These are phyloP conservation scores for Andrena hattorfiana DNA, from an alignment of 2,888 invertebrate genomes.

Conservation along the genomic window DNA sequence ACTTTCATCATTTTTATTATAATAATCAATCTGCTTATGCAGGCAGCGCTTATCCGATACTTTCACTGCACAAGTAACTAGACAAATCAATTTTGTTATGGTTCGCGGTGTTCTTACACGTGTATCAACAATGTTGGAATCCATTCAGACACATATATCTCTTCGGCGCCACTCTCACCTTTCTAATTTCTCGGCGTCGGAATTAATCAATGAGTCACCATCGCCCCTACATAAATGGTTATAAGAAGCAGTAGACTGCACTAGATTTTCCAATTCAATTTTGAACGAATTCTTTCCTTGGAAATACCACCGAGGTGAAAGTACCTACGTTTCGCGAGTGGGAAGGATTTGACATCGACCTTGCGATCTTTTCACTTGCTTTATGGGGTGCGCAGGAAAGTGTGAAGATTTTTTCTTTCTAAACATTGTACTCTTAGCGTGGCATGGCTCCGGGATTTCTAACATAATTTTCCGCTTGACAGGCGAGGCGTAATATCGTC, in stretches of 20 bases:
- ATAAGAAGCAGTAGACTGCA: too few relatives aligned
- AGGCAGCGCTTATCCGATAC: neutral
- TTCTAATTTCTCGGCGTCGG: slow-evolving; percentile 2
- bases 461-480: slow-evolving; percentile 27
- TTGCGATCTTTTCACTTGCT: slow-evolving; percentile 66
- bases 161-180: slow-evolving; percentile 8
- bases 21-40: neutral
- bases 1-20: neutral
- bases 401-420: slow-evolving; percentile 57
- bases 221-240: neutral
- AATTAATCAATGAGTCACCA: neutral
- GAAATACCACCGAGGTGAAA: slow-evolving; percentile 29
- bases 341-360: slow-evolving; percentile 35
- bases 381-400: slow-evolving; percentile 68
- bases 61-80: slow-evolving; percentile 13
- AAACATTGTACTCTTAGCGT: neutral
- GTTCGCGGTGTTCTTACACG: neutral
- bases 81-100: slow-evolving; percentile 14
- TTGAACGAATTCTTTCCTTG: neutral
- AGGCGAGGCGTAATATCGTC: neutral
- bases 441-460: slow-evolving; percentile 9
- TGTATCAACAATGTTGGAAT: neutral
- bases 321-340: neutral
- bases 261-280: neutral
- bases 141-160: neutral